Evolutionary conservation across 2,888 invertebrate genomes (phyloP).

Genomic region (Perithous albicinctus): DNA sequence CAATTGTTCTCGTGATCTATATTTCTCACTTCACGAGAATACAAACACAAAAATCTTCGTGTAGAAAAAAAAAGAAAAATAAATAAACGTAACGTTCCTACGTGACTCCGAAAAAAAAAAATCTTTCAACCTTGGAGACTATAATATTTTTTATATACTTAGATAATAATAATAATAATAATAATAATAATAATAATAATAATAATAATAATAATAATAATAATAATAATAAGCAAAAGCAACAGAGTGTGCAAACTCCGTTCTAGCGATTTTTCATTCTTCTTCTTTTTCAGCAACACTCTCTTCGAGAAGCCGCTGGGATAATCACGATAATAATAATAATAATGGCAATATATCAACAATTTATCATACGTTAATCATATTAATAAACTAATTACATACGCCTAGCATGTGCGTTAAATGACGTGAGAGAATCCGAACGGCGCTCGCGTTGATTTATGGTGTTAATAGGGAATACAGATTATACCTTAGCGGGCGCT

Average conservation of each 20-base stretch:
- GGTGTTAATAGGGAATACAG: conserved; percentile 7
- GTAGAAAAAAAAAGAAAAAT: conserved; percentile 50
- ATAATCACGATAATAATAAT: conserved; percentile 29
- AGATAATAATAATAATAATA: conserved; percentile 37
- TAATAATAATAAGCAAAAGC: conserved; percentile 31
- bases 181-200: conserved; percentile 38
- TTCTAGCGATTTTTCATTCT: conserved; percentile 31
- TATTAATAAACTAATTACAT: conserved; percentile 33
- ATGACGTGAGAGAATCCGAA: conserved; percentile 22
- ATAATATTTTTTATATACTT: conserved; percentile 38
- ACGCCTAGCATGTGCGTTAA: conserved; percentile 40
- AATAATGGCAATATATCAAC: conserved; percentile 55
- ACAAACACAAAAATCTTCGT: conserved; percentile 35
- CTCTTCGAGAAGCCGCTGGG: conserved; percentile 45
- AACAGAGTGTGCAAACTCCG: conserved; percentile 5
- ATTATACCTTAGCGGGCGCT: not conserved
- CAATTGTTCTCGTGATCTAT: conserved; percentile 45
- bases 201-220: conserved; percentile 6
- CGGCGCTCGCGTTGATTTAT: conserved; percentile 7
- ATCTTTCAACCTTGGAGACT: conserved; percentile 22
- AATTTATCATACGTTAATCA: conserved; percentile 41
- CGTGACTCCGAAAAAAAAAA: conserved; percentile 37
- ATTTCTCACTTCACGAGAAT: conserved; percentile 48
- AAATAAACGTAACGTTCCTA: conserved; percentile 63
- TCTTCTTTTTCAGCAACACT: conserved; percentile 24